Evolutionary conservation across 2,888 invertebrate species (phyloP), one percentile per base, ranked within the genome.

Genomic region (Mactromeris polynyma): DNA sequence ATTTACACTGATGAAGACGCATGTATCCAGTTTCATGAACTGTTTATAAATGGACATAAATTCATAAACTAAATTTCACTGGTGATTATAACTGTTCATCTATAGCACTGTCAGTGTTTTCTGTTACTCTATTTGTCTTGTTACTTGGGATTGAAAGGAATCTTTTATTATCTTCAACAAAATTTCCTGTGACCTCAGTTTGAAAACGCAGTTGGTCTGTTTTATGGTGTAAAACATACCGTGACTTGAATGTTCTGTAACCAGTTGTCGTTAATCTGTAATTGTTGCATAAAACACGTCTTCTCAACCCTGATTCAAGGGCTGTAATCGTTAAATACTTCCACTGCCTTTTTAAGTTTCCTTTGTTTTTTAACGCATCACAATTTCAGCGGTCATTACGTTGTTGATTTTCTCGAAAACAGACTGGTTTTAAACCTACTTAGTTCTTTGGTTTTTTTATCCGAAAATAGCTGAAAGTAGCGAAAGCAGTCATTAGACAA

Each of bases 381-480:
- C 58, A 64, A n/a, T 73, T 73, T 73, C 26, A 1, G 17, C 2
- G 31, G 36, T 73, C 73, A 11, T 73, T 73, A 73, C 31, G 73
- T 19, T 73, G 73, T 73, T 33, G 33, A 36, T 73, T 73, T 73
- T 36, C 36, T 73, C 33, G 17, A 0, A 4, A 73, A 73, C 73
- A 17, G 36, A 33, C 73, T 73, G 17, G 73, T 73, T 73, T 73
- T 73, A 73, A 73, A 73, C 73, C 33, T 73, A 73, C 73, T 73
- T 73, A n/a, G n/a, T 64, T 64, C 9, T 33, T 26, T 14, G 36
- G 3, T 19, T 17, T 73, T 73, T 73, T 73, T 19, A 9, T 73
- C 33, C 19, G 33, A 36, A 73, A 73, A 33, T 73, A 73, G 31
- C 73, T 36, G 19, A 33, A 33, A 19, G 73, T 33, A 73, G 73